Conservation (phyloP, 1,140 invertebrate genomes). For the Pseudomyrmex flavicornis region DNA sequence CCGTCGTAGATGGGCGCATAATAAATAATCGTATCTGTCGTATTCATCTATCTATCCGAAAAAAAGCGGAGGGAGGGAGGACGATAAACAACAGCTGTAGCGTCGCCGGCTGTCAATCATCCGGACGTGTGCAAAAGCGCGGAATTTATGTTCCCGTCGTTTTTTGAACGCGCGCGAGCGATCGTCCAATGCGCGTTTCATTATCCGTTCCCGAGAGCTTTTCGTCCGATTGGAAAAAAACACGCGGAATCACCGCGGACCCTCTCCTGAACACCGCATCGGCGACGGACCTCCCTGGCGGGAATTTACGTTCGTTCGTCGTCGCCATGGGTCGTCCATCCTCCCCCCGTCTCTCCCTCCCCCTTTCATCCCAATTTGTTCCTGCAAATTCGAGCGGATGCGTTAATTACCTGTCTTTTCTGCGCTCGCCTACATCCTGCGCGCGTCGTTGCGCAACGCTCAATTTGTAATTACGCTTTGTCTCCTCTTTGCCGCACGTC, state of each 20-base stretch:
- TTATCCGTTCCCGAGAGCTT: conserved; percentile 56
- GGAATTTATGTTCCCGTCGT: conserved; percentile 48
- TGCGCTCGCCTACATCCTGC: neutral
- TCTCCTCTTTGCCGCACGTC: neutral
- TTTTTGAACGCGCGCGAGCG: conserved; percentile 37
- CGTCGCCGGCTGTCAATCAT: conserved; percentile 55
- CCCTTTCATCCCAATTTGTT: neutral
- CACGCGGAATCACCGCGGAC: conserved; percentile 33
- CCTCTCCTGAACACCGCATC: neutral
- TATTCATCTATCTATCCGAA: conserved; percentile 51
- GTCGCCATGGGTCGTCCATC: neutral
- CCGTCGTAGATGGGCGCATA: conserved; percentile 49
- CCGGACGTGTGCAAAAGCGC: conserved; percentile 46
- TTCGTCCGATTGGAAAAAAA: conserved; percentile 59
- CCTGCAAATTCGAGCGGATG: conserved; percentile 27
- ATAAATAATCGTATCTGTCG: conserved; percentile 60
- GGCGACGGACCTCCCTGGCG: conserved; percentile 1
- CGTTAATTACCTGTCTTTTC: conserved; percentile 51
- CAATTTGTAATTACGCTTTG: conserved; percentile 40
- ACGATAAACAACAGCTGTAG: conserved; percentile 59
- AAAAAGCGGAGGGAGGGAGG: conserved; percentile 18
- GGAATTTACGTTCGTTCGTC: conserved; percentile 45
- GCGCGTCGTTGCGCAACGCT: conserved; percentile 3
- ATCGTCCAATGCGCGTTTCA: conserved; percentile 46
- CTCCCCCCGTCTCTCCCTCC: too few species aligned